Evolutionary conservation across 1,140 invertebrate genomes (phyloP), one percentile per base, ranked within the genome.

Genomic region (Hyles vespertilio): DNA sequence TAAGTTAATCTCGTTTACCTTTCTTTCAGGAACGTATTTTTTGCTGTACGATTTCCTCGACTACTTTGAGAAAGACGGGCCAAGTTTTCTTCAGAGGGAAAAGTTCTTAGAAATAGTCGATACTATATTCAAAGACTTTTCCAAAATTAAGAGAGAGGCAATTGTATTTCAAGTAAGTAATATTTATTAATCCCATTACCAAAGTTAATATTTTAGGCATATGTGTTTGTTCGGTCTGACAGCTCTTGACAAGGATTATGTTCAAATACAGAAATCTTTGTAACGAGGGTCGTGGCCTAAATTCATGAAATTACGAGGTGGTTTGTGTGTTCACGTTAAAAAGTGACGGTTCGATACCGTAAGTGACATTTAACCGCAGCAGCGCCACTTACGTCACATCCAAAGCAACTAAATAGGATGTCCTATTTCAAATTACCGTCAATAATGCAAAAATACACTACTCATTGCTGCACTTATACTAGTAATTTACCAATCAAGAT

Each of bases 31-130:
- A 64, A 97, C 96, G 2, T 97, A 96, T 87, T 97, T 97, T 84
- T 92, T 97, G 71, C 90, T 97, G 36, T 97, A 97, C 91, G 96
- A 97, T 86, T 97, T 96, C 86, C 94, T 96, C 69, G 95, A 96
- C 79, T 95, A 95, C 86, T 97, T 97, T 71, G 94, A 96, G 81
- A 96, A 96, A 80, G 95, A 96, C 79, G 92, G 93, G 40, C 92
- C 95, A 2, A 96, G 93, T 76, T 93, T 93, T 68, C 86, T 97
- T 62, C 92, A 94, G 61, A 90, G 95, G 56, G 94, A 96, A 61
- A 96, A 96, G 80, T 97, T 96, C 84, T 87, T 96, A 54, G 94
- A 94, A 62, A 96, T 97, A 67, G 93, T 97, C 77, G 94, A 96
- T 82, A 94, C 93, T 32, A 96, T 97, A 72, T 97, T 97, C 89